A percentile compares a stretch with the other conserved stretches of the same genome.
phyloP scores from a whole-genome alignment of 1,140 invertebrate species.

The Drosophila subpulchrella region DNA sequence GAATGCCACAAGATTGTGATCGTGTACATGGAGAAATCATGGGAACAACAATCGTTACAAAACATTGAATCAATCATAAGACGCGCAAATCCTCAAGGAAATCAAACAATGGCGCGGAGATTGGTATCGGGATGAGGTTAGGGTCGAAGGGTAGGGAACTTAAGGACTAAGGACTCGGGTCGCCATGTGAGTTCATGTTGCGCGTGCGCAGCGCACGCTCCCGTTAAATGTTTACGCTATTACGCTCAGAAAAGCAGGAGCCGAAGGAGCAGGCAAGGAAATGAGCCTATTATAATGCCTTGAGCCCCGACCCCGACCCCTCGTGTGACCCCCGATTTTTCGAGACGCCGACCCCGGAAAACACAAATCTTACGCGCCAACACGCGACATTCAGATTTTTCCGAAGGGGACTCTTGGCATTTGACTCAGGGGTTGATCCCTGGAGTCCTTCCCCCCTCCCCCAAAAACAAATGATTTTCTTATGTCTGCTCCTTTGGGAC shows the following conservation, averaged over 20 bases:
- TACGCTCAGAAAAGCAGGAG: slow-evolving; percentile 39
- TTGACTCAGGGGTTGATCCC: slow-evolving; percentile 15
- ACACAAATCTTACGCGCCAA: slow-evolving; percentile 74
- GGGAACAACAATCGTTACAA: slow-evolving; percentile 61
- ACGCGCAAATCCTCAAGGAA: slow-evolving; percentile 70
- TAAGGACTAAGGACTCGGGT: slow-evolving; percentile 17
- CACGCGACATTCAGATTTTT: slow-evolving; percentile 55
- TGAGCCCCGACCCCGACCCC: slow-evolving; percentile 11
- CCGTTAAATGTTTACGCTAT: slow-evolving; percentile 78
- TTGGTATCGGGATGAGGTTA: slow-evolving; percentile 41
- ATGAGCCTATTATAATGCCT: slow-evolving; percentile 43
- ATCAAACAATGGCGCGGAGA: slow-evolving; percentile 58
- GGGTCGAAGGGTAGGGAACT: slow-evolving; percentile 25
- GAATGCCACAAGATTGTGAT: slow-evolving; percentile 76
- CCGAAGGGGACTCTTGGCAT: slow-evolving; percentile 16
- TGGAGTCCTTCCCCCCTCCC: slow-evolving; percentile 23
- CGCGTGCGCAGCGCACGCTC: slow-evolving; percentile 75
- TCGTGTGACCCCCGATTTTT: slow-evolving; percentile 18
- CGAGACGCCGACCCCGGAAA: slow-evolving; percentile 52
- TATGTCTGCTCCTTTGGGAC: slow-evolving; percentile 67
- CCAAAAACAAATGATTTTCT: slow-evolving; percentile 71
- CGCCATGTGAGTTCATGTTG: slow-evolving; percentile 63
- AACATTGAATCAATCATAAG: slow-evolving; percentile 73
- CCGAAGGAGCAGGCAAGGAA: slow-evolving; percentile 50
- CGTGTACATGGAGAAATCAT: slow-evolving; percentile 47